phyloP scores from a whole-genome alignment of 2,113 vertebrate species.

The Crotalus horridus region DNA sequence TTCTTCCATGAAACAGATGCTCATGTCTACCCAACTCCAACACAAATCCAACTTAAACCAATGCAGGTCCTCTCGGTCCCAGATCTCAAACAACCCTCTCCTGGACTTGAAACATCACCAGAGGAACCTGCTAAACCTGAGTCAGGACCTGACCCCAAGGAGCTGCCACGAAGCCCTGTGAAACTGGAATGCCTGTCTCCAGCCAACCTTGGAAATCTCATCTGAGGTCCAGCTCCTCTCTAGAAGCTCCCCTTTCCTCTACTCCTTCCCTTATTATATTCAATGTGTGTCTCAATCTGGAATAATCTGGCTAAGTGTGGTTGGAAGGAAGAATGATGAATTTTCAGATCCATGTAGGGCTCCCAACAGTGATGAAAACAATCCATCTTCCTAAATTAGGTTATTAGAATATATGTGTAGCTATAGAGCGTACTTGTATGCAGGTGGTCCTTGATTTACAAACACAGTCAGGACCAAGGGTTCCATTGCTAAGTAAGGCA shows the following conservation, averaged over 20 bases:
- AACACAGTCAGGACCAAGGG: neutral
- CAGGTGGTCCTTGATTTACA: neutral
- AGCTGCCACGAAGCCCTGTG: neutral
- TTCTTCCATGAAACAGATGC: constrained; percentile 38
- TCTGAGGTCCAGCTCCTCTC: neutral
- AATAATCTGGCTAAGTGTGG: neutral
- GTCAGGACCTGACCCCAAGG: neutral
- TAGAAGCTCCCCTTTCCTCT: neutral
- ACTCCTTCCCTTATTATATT: neutral
- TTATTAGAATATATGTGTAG: neutral
- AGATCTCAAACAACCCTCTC: neutral
- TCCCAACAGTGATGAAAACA: neutral
- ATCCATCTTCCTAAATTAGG: neutral
- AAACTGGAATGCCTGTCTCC: constrained; percentile 17
- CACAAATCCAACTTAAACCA: neutral
- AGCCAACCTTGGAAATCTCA: neutral
- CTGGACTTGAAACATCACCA: neutral
- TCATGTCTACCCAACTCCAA: neutral
- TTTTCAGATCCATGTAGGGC: neutral
- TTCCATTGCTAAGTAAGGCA: neutral
- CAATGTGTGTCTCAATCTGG: neutral
- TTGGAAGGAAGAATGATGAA: neutral
- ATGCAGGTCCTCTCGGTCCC: neutral
- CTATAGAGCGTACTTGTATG: neutral
- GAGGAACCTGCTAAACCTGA: neutral